Percentiles rank a stretch among this genome's conserved stretches.
Conservation (phyloP, 2,888 invertebrate species). For the Drosophila pseudotalamancana region DNA sequence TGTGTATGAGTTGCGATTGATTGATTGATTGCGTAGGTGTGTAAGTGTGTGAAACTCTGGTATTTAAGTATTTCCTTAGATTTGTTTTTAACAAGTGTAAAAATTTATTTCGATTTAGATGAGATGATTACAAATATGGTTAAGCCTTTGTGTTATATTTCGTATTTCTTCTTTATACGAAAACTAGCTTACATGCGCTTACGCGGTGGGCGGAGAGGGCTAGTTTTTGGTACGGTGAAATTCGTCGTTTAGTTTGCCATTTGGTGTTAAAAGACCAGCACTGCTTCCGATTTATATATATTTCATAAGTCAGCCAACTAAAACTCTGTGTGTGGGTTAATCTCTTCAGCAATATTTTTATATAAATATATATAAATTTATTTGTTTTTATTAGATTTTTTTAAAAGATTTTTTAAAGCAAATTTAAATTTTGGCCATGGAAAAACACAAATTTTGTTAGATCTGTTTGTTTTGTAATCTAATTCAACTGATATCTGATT, state of each 20-base stretch:
- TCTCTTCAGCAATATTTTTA: constrained; percentile 77
- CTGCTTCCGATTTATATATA: constrained; percentile 59
- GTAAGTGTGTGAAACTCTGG: constrained; percentile 32
- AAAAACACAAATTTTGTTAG: constrained; percentile 34
- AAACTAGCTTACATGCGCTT: constrained; percentile 65
- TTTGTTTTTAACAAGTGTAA: constrained; percentile 64
- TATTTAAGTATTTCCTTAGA: constrained; percentile 31
- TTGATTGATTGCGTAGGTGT: constrained; percentile 25
- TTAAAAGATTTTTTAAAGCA: constrained; percentile 15
- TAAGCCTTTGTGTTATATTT: constrained; percentile 84
- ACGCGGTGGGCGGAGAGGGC: constrained; percentile 22
- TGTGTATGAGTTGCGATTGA: constrained; percentile 32
- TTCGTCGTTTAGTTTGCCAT: constrained; percentile 61
- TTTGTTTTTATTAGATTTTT: constrained; percentile 25
- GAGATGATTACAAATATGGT: constrained; percentile 84
- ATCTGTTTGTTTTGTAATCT: constrained; percentile 45
- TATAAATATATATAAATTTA: constrained; percentile 1
- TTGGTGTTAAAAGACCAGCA: constrained; percentile 35
- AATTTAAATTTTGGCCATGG: constrained; percentile 50
- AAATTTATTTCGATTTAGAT: constrained; percentile 82
- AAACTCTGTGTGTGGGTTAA: constrained; percentile 79
- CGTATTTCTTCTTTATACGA: constrained; percentile 21
- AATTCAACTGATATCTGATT: constrained; percentile 77
- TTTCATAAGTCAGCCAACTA: constrained; percentile 67
- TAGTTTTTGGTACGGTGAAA: constrained; percentile 24